Evolutionary conservation across 1,140 invertebrate genomes (phyloP).

Genomic region (Potamilus streckersoni): DNA sequence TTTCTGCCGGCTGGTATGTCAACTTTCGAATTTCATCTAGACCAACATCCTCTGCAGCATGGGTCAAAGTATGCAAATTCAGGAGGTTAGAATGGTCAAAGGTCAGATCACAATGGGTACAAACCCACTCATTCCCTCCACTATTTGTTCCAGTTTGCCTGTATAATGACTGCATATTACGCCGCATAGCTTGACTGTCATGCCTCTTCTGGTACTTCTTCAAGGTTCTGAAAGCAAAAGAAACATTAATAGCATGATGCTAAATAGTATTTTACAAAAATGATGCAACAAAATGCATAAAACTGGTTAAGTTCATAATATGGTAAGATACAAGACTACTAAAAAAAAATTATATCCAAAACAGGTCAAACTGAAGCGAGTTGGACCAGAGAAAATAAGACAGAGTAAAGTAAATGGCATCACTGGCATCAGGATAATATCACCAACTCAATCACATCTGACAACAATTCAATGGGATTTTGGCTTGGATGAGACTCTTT

Average conservation of each 20-base stretch:
- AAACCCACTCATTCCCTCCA: constrained; percentile 70
- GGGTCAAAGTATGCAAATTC: constrained; percentile 72
- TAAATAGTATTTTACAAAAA: too few species aligned
- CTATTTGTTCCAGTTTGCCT: constrained; percentile 51
- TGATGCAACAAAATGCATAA: too few species aligned
- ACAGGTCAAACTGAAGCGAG: too few species aligned
- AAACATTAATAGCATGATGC: neutral
- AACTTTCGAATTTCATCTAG: constrained; percentile 52
- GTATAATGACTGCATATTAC: constrained; percentile 61
- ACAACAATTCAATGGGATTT: too few species aligned
- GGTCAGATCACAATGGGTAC: constrained; percentile 71
- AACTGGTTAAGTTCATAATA: too few species aligned
- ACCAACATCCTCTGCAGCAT: constrained; percentile 68
- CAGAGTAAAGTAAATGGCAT: too few species aligned
- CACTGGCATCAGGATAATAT: too few species aligned
- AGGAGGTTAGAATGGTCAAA: constrained; percentile 72
- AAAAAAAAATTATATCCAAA: too few species aligned
- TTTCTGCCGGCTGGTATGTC: constrained; percentile 12
- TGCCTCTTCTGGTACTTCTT: constrained; percentile 61
- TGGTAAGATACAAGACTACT: too few species aligned
- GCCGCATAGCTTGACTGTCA: constrained; percentile 47
- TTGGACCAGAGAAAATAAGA: too few species aligned
- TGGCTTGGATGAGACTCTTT: too few species aligned
- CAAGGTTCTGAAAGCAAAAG: constrained; percentile 47
- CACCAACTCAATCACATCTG: too few species aligned